phyloP scores from a whole-genome alignment of 2,797 vertebrate genomes.

The Smutsia temminckii region DNA sequence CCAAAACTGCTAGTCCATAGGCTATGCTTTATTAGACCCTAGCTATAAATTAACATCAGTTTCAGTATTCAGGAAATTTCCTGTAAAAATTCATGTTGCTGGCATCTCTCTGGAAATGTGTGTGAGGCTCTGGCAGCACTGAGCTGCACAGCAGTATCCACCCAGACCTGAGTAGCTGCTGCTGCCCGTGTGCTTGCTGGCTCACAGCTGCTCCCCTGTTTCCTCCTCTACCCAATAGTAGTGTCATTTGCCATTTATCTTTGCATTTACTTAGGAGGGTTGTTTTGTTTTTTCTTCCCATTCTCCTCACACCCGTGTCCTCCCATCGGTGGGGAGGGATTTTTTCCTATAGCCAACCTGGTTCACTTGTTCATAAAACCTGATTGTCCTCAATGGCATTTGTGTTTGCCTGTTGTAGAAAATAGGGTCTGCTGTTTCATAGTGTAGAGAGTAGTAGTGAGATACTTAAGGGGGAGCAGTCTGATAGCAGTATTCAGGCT shows the following conservation, averaged over 20 bases:
- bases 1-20: background rate
- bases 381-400: background rate
- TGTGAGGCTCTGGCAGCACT: background rate
- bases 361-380: background rate
- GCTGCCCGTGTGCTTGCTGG: no score
- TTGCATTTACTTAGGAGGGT: background rate
- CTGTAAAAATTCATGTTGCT: background rate
- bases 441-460: background rate
- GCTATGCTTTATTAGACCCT: background rate
- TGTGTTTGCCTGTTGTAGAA: background rate
- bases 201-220: background rate
- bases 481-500: background rate
- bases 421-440: background rate
- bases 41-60: background rate
- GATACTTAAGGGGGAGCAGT: background rate
- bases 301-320: background rate
- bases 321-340: background rate
- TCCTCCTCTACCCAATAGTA: no score
- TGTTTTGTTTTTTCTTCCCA: background rate
- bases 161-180: background rate
- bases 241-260: background rate
- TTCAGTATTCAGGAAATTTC: background rate
- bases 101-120: background rate
- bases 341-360: background rate
- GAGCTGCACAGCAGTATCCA: no score